Percentiles rank a stretch among this genome's conserved stretches.
phyloP scores from a whole-genome alignment of 2,888 invertebrate genomes.

The Caradrina clavipalpis region DNA sequence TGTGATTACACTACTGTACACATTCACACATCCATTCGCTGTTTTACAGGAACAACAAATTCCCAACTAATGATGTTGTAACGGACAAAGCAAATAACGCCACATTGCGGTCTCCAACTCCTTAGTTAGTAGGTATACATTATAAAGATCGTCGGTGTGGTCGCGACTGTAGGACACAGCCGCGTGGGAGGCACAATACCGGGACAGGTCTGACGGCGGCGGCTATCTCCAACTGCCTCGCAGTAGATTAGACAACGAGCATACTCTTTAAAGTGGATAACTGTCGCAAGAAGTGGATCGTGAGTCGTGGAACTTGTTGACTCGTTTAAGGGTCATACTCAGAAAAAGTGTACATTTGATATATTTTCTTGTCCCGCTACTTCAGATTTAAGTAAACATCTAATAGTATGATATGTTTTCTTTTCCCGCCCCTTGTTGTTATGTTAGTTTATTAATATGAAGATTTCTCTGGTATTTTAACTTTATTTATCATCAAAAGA shows the following conservation, averaged over 20 bases:
- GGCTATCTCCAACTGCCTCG: constrained; percentile 56
- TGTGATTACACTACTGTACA: no score
- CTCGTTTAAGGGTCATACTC: no score
- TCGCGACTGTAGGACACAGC: constrained; percentile 3
- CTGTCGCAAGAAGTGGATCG: constrained; percentile 43
- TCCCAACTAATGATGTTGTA: constrained; percentile 10
- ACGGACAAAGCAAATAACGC: neutral
- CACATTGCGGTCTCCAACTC: constrained; percentile 1
- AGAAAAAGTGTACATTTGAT: no score
- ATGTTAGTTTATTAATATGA: no score
- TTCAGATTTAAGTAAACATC: no score
- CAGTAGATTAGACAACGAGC: constrained; percentile 55
- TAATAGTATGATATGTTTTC: no score
- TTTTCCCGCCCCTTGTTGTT: no score
- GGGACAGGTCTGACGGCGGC: constrained; percentile 45
- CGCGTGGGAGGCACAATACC: constrained; percentile 57
- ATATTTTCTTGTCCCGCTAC: no score
- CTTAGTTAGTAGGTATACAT: neutral
- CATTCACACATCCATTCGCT: neutral
- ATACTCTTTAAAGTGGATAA: constrained; percentile 59
- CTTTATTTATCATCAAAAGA: no score
- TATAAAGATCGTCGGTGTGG: constrained; percentile 15
- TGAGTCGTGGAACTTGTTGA: constrained; percentile 34
- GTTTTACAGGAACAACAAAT: neutral
- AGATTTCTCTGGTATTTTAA: no score